Conservation (phyloP, 2,797 vertebrate genomes). For the Serranus cabrilla region DNA sequence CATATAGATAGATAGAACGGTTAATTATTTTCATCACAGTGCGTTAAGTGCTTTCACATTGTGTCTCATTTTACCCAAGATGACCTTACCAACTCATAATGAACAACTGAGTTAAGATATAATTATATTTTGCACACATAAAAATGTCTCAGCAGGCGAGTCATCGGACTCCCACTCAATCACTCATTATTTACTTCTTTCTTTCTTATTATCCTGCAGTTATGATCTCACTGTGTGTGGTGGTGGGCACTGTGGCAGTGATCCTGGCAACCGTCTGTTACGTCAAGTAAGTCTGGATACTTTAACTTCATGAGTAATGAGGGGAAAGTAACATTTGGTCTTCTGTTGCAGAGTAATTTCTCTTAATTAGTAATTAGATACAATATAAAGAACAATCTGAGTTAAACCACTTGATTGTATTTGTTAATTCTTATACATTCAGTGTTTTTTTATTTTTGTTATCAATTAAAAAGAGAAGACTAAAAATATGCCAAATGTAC, state of each 20-base stretch:
- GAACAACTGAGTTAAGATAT: background rate
- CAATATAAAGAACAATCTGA: background rate
- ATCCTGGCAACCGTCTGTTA: conserved; percentile 87
- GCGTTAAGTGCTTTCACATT: background rate
- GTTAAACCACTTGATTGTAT: background rate
- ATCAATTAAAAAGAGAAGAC: too few relatives aligned
- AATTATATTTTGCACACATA: conserved; percentile 2
- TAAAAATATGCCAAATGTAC: too few relatives aligned
- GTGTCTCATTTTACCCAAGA: background rate
- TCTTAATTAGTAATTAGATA: background rate
- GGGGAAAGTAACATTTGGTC: background rate
- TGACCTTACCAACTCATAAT: background rate
- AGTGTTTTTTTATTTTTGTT: too few relatives aligned
- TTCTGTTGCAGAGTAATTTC: background rate
- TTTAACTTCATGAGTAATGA: background rate
- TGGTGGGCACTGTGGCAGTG: conserved; percentile 84
- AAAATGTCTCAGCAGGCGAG: background rate
- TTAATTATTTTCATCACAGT: background rate
- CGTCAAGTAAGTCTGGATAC: conserved; percentile 86
- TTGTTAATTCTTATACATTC: background rate
- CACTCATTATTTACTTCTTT: background rate
- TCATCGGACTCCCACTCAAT: background rate
- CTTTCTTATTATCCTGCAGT: conserved; percentile 78
- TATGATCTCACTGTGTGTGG: conserved; percentile 86
- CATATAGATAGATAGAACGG: background rate